A percentile compares a stretch with the other conserved stretches of the same genome.
Evolutionary conservation across 2,888 invertebrate genomes (phyloP).

Genomic region (Drymonia ruficornis): DNA sequence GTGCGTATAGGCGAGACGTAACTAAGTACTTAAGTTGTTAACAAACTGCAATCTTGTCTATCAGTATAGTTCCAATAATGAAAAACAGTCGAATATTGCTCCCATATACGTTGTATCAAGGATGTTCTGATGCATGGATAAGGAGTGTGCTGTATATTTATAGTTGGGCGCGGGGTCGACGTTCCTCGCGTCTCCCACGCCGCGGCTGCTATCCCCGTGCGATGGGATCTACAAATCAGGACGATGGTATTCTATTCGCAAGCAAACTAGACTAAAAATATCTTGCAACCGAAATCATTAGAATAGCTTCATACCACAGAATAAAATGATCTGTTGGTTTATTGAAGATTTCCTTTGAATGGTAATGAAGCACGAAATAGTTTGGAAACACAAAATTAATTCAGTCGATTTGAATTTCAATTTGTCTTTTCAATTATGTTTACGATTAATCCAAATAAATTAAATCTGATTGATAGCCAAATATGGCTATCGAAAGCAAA

Average conservation of each 20-base stretch:
- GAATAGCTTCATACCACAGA: background rate
- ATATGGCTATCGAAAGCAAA: constrained; percentile 32
- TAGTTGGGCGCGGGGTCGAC: constrained; percentile 79
- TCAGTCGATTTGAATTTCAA: constrained; percentile 19
- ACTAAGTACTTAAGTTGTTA: no score
- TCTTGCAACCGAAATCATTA: constrained; percentile 7
- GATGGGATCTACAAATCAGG: constrained; percentile 63
- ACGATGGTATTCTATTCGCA: constrained; percentile 44
- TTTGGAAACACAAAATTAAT: constrained; percentile 11
- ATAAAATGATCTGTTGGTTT: background rate
- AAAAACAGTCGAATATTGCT: constrained; percentile 13
- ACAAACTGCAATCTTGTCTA: no score
- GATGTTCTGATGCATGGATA: constrained; percentile 64
- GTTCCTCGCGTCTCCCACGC: constrained; percentile 78
- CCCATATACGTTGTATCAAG: constrained; percentile 48
- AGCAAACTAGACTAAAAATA: constrained; percentile 20
- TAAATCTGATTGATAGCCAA: constrained; percentile 34
- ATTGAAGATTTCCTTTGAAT: background rate
- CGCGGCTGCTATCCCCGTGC: constrained; percentile 47
- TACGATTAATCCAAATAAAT: constrained; percentile 33
- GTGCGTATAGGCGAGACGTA: no score
- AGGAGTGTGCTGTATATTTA: constrained; percentile 72
- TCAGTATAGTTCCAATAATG: background rate
- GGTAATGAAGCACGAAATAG: background rate
- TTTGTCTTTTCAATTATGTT: constrained; percentile 29